Percentiles rank a stretch among this genome's conserved stretches.
Evolutionary conservation across 1,140 invertebrate genomes (phyloP).

Genomic region (Caenorhabditis brenneri): DNA sequence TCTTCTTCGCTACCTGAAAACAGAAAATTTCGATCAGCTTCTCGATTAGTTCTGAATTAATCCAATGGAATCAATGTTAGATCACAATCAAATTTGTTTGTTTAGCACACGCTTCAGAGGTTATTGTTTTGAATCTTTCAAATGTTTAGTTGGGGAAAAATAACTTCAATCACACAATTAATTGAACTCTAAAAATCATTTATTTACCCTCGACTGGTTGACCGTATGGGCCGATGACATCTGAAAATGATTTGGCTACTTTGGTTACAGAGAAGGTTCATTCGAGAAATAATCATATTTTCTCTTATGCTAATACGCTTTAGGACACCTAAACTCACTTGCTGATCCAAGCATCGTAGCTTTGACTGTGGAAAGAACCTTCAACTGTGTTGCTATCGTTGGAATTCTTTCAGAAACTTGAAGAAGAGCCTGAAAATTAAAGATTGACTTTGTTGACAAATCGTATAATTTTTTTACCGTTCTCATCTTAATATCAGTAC

Average conservation of each 20-base stretch:
- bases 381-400: conserved; percentile 98
- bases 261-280: too few species aligned
- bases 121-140: not conserved
- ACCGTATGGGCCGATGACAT: conserved; percentile 69
- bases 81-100: not conserved
- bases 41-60: too few species aligned
- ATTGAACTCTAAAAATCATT: conserved; percentile 17
- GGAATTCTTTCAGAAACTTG: conserved; percentile 99
- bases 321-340: conserved; percentile 77
- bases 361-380: conserved; percentile 97
- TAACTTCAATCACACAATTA: conserved; percentile 34
- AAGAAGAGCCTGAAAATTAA: conserved; percentile 80
- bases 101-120: not conserved
- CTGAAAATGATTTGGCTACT: conserved; percentile 57
- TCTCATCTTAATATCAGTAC: conserved; percentile 96
- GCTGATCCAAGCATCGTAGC: conserved; percentile 98
- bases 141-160: not conserved
- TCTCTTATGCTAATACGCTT: too few species aligned
- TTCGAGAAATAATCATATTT: too few species aligned
- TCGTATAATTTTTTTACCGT: conserved; percentile 76
- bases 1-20: conserved; percentile 92
- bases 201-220: conserved; percentile 70
- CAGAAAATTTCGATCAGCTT: not conserved
- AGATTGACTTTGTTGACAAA: not conserved
- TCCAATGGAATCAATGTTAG: conserved; percentile 2